These are phyloP conservation scores for Electrona antarctica DNA, from an alignment of 2,113 vertebrate genomes.

Conservation along the genomic window DNA sequence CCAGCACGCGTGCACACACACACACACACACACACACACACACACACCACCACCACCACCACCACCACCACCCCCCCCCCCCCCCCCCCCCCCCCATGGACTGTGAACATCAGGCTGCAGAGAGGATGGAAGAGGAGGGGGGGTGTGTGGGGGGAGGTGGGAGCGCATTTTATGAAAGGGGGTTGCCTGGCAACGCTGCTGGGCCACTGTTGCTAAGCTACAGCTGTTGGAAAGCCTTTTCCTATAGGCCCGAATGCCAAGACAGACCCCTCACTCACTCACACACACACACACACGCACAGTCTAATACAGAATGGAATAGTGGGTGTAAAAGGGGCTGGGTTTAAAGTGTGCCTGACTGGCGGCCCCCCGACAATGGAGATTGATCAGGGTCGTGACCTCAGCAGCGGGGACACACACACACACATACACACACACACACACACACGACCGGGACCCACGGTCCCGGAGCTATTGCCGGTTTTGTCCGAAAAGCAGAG, in stretches of 20 bases:
- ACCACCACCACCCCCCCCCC: too few relatives aligned
- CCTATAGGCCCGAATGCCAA: conserved; percentile 84
- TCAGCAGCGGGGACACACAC: not conserved
- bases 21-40: too few relatives aligned
- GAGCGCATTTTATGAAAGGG: conserved; percentile 80
- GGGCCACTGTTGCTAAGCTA: conserved; percentile 91
- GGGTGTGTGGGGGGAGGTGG: conserved; percentile 70
- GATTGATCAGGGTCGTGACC: conserved; percentile 40
- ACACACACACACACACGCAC: conserved; percentile 13
- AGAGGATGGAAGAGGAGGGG: conserved; percentile 12
- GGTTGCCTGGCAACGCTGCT: conserved; percentile 88
- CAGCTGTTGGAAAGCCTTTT: conserved; percentile 87
- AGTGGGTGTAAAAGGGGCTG: conserved; percentile 72
- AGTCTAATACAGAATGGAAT: conserved; percentile 62
- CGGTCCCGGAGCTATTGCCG: too few relatives aligned
- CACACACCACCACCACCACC: too few relatives aligned
- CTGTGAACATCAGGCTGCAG: too few relatives aligned
- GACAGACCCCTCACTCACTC: conserved; percentile 62
- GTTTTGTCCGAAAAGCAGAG: not conserved
- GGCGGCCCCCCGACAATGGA: conserved; percentile 84
- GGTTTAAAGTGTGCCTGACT: conserved; percentile 90
- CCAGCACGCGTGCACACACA: not conserved
- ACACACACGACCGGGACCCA: conserved; percentile 36
- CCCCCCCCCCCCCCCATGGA: too few relatives aligned
- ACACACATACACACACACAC: not conserved